Base-by-base conservation (phyloP, 2,888 invertebrate genomes). In the Trilocha varians region DNA sequence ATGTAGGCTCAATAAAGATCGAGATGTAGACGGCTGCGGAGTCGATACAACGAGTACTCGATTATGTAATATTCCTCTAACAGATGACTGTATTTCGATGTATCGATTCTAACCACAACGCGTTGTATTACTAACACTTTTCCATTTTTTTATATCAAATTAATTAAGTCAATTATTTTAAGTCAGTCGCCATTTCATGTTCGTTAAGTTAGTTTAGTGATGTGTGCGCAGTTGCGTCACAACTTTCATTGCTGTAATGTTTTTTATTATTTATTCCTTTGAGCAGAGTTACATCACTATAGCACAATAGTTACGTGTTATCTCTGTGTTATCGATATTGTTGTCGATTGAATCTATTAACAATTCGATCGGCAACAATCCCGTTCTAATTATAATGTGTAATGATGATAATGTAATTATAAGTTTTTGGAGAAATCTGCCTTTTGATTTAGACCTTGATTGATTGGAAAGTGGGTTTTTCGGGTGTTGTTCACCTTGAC, bases 181-280 rank as follows among this genome's bases (percentile, higher is more conserved):
- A 84, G 83, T 80, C 79, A 83, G 76, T 74, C 77, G 80, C 84
- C 85, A 84, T 84, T 70, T 78, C 75, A 74, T 73, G 60, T 64
- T 50, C 49, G 57, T 55, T 53, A 53, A 61, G 59, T 55, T 62
- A 50, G 40, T 57, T 59, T 70, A 68, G 72, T 69, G 70, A 72
- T 59, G 46, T 58, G 53, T 52, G 50, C 46, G 40, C 52, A 49
- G 44, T 59, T 56, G 48, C 59, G 43, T 34, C 13, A 25, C 25
- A 25, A 5, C 25, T 5, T 6, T n/a, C n/a, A n/a, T n/a, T n/a
- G n/a, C n/a, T n/a, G n/a, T n/a, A n/a, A n/a, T n/a, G n/a, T n/a
- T n/a, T n/a, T n/a, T n/a, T n/a, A n/a, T n/a, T n/a, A n/a, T n/a
- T n/a, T n/a, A n/a, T n/a, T n/a, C n/a, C n/a, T n/a, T n/a, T n/a